Conservation (phyloP, 2,888 invertebrate genomes). For the Petrolisthes manimaculis region DNA sequence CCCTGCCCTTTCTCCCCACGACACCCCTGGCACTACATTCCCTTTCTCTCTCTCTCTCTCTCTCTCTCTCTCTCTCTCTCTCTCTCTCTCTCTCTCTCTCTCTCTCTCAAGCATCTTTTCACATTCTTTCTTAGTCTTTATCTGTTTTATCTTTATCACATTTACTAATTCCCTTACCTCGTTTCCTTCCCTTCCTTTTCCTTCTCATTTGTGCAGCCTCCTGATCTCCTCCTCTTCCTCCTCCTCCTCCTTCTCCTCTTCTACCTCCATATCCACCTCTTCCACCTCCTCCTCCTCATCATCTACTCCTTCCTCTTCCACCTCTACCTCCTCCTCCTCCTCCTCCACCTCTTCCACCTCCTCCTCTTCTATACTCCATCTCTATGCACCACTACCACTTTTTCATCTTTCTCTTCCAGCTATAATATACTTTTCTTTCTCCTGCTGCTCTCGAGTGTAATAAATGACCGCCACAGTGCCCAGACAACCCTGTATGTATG, state of each 20-base stretch:
- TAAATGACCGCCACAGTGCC: background rate
- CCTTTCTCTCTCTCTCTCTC: background rate
- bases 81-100: background rate
- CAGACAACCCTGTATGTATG: background rate
- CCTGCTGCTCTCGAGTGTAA: too few species aligned
- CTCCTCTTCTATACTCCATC: too few species aligned
- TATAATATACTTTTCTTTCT: too few species aligned
- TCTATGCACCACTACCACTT: too few species aligned
- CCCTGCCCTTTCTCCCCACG: background rate
- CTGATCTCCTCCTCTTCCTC: background rate
- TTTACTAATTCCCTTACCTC: background rate
- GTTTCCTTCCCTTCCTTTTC: background rate
- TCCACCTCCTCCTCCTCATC: too few species aligned
- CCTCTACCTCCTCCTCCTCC: too few species aligned
- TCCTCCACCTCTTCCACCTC: too few species aligned
- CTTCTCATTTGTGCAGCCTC: background rate
- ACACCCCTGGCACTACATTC: too few species aligned
- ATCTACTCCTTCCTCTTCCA: too few species aligned
- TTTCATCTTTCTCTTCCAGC: too few species aligned
- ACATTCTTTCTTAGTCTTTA: background rate
- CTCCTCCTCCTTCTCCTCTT: too few species aligned
- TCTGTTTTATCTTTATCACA: background rate
- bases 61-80: background rate
- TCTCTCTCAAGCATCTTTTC: background rate
- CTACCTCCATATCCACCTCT: too few species aligned